A percentile compares a stretch with the other conserved stretches of the same genome.
Evolutionary conservation across 2,797 vertebrate genomes (phyloP).

Genomic region (Lindbergichthys nudifrons): DNA sequence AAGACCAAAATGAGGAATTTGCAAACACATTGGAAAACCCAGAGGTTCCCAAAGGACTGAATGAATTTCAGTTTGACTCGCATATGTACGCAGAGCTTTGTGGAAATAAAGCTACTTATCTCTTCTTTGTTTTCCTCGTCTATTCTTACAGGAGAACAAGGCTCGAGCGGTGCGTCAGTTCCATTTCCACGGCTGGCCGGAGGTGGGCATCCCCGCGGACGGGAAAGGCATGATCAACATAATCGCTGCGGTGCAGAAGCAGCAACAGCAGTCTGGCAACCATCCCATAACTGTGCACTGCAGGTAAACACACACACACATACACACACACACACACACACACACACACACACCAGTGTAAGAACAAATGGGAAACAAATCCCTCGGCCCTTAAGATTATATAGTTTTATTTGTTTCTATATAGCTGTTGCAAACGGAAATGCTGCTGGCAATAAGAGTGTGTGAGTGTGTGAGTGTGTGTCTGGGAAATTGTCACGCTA

Average conservation of each 20-base stretch:
- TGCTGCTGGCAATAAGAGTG: background rate
- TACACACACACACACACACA: background rate
- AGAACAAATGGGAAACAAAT: background rate
- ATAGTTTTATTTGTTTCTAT: background rate
- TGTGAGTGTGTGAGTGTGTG: background rate
- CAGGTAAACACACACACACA: slow-evolving; percentile 84
- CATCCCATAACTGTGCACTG: slow-evolving; percentile 99
- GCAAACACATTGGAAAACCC: background rate
- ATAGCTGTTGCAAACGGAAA: slow-evolving; percentile 4
- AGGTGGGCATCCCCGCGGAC: slow-evolving; percentile 95
- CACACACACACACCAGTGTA: background rate
- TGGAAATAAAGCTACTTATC: background rate
- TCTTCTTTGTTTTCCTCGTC: background rate
- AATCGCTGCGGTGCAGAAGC: slow-evolving; percentile 96
- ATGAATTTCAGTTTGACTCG: background rate
- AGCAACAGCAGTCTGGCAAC: slow-evolving; percentile 98
- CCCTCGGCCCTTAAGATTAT: background rate
- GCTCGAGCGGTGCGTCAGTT: slow-evolving; percentile 94
- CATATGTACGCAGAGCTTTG: background rate
- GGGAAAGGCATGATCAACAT: slow-evolving; percentile 99
- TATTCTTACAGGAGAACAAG: slow-evolving; percentile 92
- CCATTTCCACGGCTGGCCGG: slow-evolving; percentile 98
- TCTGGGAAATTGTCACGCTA: slow-evolving; percentile 23
- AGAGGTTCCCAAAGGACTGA: background rate
- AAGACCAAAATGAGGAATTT: background rate